A percentile compares a stretch with the other conserved stretches of the same genome.
Conservation (phyloP, 2,797 vertebrate genomes). For the Rhabdomys pumilio region DNA sequence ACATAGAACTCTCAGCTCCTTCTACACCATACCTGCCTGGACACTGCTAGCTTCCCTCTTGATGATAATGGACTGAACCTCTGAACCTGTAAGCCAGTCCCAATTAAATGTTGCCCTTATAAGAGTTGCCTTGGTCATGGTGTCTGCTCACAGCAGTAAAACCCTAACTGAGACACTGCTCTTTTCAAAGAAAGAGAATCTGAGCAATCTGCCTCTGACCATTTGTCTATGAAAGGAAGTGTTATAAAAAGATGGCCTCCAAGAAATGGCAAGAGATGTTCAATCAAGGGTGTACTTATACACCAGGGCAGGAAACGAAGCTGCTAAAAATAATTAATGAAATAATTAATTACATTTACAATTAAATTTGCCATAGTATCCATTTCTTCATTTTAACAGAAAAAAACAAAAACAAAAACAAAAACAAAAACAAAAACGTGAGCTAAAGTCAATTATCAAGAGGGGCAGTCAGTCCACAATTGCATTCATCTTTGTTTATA, state of each 20-base stretch:
- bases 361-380: not conserved
- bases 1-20: no score
- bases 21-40: no score
- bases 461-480: not conserved
- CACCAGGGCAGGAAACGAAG: not conserved
- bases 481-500: not conserved
- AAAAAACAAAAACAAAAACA: slow-evolving; percentile 33
- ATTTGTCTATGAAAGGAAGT: slow-evolving; percentile 2
- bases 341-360: not conserved
- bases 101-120: no score
- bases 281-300: not conserved
- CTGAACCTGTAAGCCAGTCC: no score
- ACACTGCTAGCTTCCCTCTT: no score
- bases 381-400: slow-evolving; percentile 32
- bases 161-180: not conserved
- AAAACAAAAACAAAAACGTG: not conserved
- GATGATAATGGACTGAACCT: no score
- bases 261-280: slow-evolving; percentile 48
- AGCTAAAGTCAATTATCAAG: slow-evolving; percentile 2
- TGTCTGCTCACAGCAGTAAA: no score
- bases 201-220: not conserved
- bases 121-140: no score
- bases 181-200: slow-evolving; percentile 47
- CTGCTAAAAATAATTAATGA: slow-evolving; percentile 10
- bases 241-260: slow-evolving; percentile 4